Percentiles rank a stretch among this genome's conserved stretches.
phyloP scores from a whole-genome alignment of 1,140 invertebrate genomes.

The Micrasema longulum region DNA sequence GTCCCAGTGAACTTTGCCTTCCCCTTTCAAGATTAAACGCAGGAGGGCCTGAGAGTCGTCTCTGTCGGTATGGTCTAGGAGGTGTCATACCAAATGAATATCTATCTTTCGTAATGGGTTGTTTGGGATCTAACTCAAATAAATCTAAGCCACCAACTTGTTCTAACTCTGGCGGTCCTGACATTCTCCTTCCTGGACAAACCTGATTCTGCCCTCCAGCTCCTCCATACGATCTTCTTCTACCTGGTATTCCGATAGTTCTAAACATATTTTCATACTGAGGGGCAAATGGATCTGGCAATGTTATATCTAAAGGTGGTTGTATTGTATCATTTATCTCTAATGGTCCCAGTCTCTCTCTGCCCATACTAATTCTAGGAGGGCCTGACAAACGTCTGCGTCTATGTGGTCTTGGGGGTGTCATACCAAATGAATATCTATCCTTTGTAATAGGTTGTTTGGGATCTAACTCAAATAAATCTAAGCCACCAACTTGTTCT shows the following conservation, averaged over 20 bases:
- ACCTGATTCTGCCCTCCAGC: background rate
- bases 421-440: slow-evolving; percentile 13
- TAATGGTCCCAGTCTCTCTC: background rate
- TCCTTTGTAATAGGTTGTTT: background rate
- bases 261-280: slow-evolving; percentile 5
- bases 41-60: slow-evolving; percentile 10
- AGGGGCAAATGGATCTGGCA: background rate
- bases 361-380: background rate
- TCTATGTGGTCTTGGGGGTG: background rate
- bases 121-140: slow-evolving; percentile 10
- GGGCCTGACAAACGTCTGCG: slow-evolving; percentile 7
- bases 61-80: background rate
- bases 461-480: slow-evolving; percentile 16
- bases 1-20: background rate
- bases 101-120: background rate
- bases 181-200: slow-evolving; percentile 9
- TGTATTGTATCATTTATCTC: no score
- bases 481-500: background rate
- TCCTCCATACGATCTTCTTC: slow-evolving; percentile 21
- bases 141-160: background rate
- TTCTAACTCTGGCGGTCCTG: slow-evolving; percentile 11
- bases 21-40: background rate
- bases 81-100: slow-evolving; percentile 20
- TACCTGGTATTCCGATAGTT: background rate
- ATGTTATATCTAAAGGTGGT: no score